These are phyloP conservation scores for Eupsittula cactorum DNA, from an alignment of 2,113 vertebrate species.

Conservation along the genomic window DNA sequence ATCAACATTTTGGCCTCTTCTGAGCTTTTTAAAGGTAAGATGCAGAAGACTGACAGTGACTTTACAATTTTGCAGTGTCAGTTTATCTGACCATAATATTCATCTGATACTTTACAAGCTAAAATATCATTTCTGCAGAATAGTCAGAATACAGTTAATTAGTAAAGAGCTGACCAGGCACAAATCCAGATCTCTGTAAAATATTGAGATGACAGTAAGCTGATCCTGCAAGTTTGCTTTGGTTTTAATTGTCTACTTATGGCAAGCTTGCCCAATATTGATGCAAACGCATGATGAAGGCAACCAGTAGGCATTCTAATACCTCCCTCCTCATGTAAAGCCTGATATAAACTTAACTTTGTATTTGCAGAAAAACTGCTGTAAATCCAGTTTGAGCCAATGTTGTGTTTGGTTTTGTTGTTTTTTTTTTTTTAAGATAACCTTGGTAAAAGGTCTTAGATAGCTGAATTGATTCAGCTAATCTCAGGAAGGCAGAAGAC, in stretches of 20 bases:
- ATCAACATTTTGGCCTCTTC: neutral
- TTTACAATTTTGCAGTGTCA: conserved; percentile 7
- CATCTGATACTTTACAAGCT: conserved; percentile 8
- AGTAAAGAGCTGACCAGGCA: conserved; percentile 57
- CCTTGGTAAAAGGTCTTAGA: conserved; percentile 15
- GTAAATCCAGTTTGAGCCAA: neutral
- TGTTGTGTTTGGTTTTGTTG: too few relatives aligned
- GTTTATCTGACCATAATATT: conserved; percentile 19
- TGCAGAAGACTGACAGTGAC: neutral
- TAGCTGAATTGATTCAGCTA: neutral
- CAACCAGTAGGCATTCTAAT: neutral
- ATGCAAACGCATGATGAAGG: neutral
- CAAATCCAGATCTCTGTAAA: conserved; percentile 26
- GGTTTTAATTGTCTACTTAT: conserved; percentile 64
- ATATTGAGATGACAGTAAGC: conserved; percentile 48
- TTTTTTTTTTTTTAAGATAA: neutral
- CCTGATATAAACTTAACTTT: neutral
- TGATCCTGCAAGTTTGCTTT: conserved; percentile 54
- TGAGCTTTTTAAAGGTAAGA: neutral
- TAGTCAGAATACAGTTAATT: conserved; percentile 64
- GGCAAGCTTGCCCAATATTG: neutral
- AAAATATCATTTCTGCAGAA: conserved; percentile 61
- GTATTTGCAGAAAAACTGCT: neutral
- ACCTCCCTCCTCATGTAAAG: neutral
- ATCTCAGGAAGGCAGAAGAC: neutral